phyloP scores from a whole-genome alignment of 2,113 vertebrate genomes.

The Callaeas wilsoni region DNA sequence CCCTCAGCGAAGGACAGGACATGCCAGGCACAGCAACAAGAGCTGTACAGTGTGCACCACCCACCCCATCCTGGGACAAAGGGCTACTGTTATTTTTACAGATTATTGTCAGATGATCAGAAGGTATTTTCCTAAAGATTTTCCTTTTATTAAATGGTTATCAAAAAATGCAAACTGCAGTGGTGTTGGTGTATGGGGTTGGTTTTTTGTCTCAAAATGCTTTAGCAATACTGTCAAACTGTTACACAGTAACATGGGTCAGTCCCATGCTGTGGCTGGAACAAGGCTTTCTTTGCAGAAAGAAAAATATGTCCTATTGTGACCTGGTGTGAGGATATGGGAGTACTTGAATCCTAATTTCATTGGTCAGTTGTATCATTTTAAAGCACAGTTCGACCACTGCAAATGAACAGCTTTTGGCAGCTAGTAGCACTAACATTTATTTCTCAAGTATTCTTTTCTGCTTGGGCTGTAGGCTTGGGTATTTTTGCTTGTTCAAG shows the following conservation, averaged over 20 bases:
- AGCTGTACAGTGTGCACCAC: not conserved
- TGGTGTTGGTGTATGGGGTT: rapidly evolving
- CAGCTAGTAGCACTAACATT: not conserved
- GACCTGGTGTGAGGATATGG: not conserved
- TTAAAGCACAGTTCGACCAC: not conserved
- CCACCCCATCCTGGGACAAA: not conserved
- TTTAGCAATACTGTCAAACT: not conserved
- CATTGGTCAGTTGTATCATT: not conserved
- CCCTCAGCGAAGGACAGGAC: not conserved
- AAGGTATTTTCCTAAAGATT: not conserved
- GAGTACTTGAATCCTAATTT: not conserved
- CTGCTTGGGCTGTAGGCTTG: not conserved
- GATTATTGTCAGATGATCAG: not conserved
- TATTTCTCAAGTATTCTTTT: not conserved
- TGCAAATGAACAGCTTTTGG: not conserved
- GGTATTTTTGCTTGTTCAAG: not conserved
- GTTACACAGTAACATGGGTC: not conserved
- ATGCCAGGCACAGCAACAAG: not conserved
- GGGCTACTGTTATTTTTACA: not conserved
- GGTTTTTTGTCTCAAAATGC: not conserved
- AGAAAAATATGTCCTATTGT: not conserved
- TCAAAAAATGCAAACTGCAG: rapidly evolving
- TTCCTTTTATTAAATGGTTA: not conserved
- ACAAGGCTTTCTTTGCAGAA: not conserved
- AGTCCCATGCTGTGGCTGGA: not conserved